phyloP scores from a whole-genome alignment of 2,888 invertebrate genomes.

The Pseudanteris insignis region DNA sequence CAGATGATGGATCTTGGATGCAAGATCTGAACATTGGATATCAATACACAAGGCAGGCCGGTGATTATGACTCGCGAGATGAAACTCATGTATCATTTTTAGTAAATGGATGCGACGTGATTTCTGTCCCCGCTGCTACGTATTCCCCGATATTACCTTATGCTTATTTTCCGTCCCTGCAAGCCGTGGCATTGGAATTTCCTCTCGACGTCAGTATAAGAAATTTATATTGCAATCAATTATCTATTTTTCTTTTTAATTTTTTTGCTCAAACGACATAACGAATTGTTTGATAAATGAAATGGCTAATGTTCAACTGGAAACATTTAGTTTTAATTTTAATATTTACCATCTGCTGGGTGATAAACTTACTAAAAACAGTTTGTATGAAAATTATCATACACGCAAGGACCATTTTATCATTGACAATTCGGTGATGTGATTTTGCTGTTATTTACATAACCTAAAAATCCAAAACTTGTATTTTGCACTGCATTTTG shows the following conservation, averaged over 20 bases:
- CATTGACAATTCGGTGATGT: too few relatives aligned
- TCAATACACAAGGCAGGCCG: conserved; percentile 19
- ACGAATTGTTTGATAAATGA: conserved; percentile 3
- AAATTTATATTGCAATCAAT: conserved; percentile 15
- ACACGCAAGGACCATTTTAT: too few relatives aligned
- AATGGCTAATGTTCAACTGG: background rate
- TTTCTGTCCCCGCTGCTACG: conserved; percentile 69
- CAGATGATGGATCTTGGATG: conserved; percentile 62
- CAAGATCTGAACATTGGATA: conserved; percentile 54
- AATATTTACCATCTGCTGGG: too few relatives aligned
- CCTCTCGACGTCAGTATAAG: conserved; percentile 77
- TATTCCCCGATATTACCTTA: conserved; percentile 82
- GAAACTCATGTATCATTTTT: conserved; percentile 61
- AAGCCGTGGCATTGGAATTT: conserved; percentile 78
- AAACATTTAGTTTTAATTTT: too few relatives aligned
- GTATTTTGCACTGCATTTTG: too few relatives aligned
- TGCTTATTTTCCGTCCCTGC: conserved; percentile 77
- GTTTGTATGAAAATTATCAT: too few relatives aligned
- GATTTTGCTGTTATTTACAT: too few relatives aligned
- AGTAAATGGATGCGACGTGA: conserved; percentile 61
- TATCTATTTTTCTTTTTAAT: conserved; percentile 1
- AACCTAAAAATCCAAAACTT: too few relatives aligned
- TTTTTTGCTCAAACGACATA: conserved; percentile 4
- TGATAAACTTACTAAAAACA: too few relatives aligned
- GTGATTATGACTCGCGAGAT: conserved; percentile 45